A percentile compares a stretch with the other conserved stretches of the same genome.
phyloP scores from a whole-genome alignment of 35 echinoderm and acorn worm species.

The Ptychodera flava region DNA sequence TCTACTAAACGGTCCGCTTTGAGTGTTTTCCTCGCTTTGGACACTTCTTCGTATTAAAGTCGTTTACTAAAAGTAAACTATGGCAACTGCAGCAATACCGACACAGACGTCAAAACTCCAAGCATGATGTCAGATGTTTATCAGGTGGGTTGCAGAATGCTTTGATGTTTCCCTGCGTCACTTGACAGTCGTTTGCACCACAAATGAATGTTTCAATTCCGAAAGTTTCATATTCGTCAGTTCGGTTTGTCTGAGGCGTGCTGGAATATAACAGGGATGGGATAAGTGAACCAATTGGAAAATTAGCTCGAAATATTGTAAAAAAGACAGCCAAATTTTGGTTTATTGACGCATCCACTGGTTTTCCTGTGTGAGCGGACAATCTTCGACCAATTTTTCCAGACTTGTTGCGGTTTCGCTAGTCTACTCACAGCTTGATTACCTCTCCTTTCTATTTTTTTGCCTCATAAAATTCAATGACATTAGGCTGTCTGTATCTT shows the following conservation, averaged over 20 bases:
- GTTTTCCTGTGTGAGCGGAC: not conserved
- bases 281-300: not conserved
- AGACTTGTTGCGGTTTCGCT: not conserved
- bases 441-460: no score
- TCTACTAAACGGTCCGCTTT: not conserved
- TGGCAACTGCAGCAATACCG: not conserved
- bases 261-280: not conserved
- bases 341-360: not conserved
- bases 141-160: not conserved
- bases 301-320: not conserved
- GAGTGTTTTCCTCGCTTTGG: not conserved
- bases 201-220: not conserved
- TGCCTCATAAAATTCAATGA: no score
- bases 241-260: not conserved
- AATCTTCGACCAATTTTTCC: constrained; percentile 2
- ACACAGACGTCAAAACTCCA: not conserved
- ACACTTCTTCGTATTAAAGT: not conserved
- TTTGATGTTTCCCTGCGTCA: not conserved
- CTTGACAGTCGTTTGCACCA: not conserved
- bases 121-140: not conserved
- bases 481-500: no score
- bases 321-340: not conserved
- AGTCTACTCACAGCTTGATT: no score
- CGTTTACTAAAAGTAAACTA: not conserved
- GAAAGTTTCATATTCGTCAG: not conserved